A percentile compares a stretch with the other conserved stretches of the same genome.
Evolutionary conservation across 2,797 vertebrate species (phyloP).

Genomic region (Arnoldichthys spilopterus): DNA sequence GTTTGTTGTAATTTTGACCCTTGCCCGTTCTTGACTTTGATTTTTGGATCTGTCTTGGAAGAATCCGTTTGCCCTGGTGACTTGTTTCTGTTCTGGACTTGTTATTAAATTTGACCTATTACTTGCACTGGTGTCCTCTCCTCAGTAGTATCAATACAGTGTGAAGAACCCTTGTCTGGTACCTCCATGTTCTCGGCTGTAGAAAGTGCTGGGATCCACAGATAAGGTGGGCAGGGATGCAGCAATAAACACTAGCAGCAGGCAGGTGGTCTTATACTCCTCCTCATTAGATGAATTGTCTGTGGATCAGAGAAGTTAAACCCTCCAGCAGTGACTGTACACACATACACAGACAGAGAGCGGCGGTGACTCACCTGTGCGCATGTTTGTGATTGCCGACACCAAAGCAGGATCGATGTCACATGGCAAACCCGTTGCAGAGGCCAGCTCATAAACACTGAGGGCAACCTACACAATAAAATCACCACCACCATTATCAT

Average conservation of each 20-base stretch:
- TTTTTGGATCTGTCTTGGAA: too few species aligned
- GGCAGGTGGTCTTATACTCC: conserved; percentile 88
- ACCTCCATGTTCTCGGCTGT: conserved; percentile 87
- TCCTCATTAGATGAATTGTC: conserved; percentile 86
- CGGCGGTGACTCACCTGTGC: conserved; percentile 77
- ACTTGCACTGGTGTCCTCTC: too few species aligned
- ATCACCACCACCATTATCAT: not conserved
- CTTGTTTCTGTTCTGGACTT: too few species aligned
- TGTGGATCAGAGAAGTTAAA: conserved; percentile 60
- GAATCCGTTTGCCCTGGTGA: too few species aligned
- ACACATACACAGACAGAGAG: too few species aligned
- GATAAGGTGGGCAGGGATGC: conserved; percentile 88
- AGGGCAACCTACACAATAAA: conserved; percentile 80
- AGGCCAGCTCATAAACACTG: conserved; percentile 87
- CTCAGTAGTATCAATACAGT: too few species aligned
- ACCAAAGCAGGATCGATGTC: conserved; percentile 89
- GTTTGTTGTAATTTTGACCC: too few species aligned
- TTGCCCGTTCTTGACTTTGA: too few species aligned
- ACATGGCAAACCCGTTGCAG: conserved; percentile 87
- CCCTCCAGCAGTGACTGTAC: too few species aligned
- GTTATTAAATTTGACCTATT: too few species aligned
- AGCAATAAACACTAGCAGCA: conserved; percentile 90
- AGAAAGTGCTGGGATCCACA: conserved; percentile 81
- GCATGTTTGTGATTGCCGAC: conserved; percentile 78
- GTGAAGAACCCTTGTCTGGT: not conserved